phyloP scores from a whole-genome alignment of 2,113 vertebrate genomes.

The Ailuropoda melanoleuca region DNA sequence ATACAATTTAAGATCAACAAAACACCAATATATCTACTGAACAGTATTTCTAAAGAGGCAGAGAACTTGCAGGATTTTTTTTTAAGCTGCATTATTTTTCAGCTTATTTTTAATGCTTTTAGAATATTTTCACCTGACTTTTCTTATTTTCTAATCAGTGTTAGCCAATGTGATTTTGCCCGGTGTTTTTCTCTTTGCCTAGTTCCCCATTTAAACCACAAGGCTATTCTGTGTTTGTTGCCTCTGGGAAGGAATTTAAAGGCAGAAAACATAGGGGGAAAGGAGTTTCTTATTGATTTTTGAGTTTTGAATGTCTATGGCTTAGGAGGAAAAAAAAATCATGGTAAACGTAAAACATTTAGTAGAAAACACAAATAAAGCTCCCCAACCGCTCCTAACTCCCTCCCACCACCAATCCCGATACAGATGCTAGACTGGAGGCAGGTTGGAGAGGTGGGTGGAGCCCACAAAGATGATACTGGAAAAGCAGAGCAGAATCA shows the following conservation, averaged over 20 bases:
- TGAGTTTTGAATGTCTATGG: not conserved
- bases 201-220: not conserved
- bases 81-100: not conserved
- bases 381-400: not conserved
- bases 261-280: not conserved
- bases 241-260: slow-evolving; percentile 32
- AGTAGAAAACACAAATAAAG: not conserved
- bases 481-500: not conserved
- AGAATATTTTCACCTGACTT: not conserved
- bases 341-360: not conserved
- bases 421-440: not conserved
- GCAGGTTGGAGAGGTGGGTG: not conserved
- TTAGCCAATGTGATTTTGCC: not conserved
- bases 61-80: not conserved
- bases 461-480: not conserved
- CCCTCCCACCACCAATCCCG: not conserved
- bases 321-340: not conserved
- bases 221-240: not conserved
- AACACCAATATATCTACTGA: not conserved
- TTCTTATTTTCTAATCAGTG: not conserved
- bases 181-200: not conserved
- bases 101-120: not conserved
- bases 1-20: not conserved
- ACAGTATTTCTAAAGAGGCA: not conserved
- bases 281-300: not conserved